These are phyloP conservation scores for Cheilosia scutellata DNA, from an alignment of 2,888 invertebrate species.

Conservation along the genomic window DNA sequence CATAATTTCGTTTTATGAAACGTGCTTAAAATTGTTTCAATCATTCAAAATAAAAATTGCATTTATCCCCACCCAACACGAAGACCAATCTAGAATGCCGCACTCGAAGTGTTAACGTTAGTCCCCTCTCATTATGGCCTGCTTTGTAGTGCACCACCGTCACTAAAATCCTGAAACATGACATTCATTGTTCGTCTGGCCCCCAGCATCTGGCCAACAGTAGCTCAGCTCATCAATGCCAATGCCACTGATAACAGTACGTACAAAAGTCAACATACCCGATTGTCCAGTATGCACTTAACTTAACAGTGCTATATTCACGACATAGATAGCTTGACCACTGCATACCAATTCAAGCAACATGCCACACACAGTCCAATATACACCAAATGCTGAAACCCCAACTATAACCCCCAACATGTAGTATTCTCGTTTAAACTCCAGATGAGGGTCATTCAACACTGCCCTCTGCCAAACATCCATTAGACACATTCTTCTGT, in stretches of 20 bases:
- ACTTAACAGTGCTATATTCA: constrained; percentile 44
- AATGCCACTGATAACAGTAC: constrained; percentile 22
- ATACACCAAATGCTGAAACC: constrained; percentile 59
- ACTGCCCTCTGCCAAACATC: constrained; percentile 53
- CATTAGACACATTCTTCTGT: constrained; percentile 49
- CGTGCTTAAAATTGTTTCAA: too few relatives aligned
- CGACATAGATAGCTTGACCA: constrained; percentile 56
- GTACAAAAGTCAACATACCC: constrained; percentile 42
- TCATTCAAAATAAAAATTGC: too few relatives aligned
- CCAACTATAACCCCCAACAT: not conserved
- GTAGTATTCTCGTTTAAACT: constrained; percentile 33
- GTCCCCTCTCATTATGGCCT: constrained; percentile 1
- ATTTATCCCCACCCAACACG: not conserved
- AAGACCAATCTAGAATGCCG: not conserved
- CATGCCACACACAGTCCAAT: constrained; percentile 67
- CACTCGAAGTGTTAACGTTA: constrained; percentile 5
- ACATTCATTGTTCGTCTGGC: constrained; percentile 28
- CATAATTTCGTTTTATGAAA: too few relatives aligned
- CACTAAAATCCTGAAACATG: constrained; percentile 27
- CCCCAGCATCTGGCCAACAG: constrained; percentile 15
- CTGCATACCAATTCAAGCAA: constrained; percentile 58
- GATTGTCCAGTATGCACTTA: constrained; percentile 29
- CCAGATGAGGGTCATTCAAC: constrained; percentile 41
- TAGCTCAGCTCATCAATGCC: constrained; percentile 13
- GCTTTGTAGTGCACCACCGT: not conserved